Evolutionary conservation across 1,140 invertebrate species (phyloP), one percentile per base, ranked within the genome.

Genomic region (Panonychus citri): DNA sequence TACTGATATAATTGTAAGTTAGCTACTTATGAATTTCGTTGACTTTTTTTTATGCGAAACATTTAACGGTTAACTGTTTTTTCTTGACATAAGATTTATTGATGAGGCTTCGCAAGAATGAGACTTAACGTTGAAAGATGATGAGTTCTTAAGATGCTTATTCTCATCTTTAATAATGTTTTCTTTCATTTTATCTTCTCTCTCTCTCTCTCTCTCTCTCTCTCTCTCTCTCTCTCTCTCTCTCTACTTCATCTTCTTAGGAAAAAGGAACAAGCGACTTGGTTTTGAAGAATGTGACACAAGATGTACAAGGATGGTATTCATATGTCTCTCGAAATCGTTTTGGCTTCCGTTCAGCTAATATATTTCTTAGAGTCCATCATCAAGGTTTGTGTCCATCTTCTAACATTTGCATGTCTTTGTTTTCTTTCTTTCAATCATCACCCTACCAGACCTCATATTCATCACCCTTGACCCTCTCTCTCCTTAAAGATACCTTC

Each of bases 241-340:
- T 40, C 39, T 40, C 13, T 40, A 13, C 19, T 40, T 13, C 13
- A 40, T 7, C 43, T 46, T n/a, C 43, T n/a, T n/a, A 46, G 43
- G 21, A n/a, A 8, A 46, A 46, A 24, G 43, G 21, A 46, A 46
- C 43, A 10, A n/a, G 43, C 25, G 49, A n/a, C 15, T 24, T 46
- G 42, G 7, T 27, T 19, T 65, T 95, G 21, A 72, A 74, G 49
- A 93, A 94, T 66, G 81, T 93, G 0, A 89, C 84, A 0, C 74
- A 81, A 57, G 78, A 81, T 37, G 81, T 91, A 63, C 83, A 86
- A 67, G 89, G 87, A 1, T 91, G 83, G 83, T 95, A 95, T 66
- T 83, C 83, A 0, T 96, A 90, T 66, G 73, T 90, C 5, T 87
- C 83, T 0, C 75, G 79, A 3, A 94, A 88, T 66, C 76, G 75